Conservation (phyloP, 2,797 vertebrate species). For the Diplodus puntazzo region DNA sequence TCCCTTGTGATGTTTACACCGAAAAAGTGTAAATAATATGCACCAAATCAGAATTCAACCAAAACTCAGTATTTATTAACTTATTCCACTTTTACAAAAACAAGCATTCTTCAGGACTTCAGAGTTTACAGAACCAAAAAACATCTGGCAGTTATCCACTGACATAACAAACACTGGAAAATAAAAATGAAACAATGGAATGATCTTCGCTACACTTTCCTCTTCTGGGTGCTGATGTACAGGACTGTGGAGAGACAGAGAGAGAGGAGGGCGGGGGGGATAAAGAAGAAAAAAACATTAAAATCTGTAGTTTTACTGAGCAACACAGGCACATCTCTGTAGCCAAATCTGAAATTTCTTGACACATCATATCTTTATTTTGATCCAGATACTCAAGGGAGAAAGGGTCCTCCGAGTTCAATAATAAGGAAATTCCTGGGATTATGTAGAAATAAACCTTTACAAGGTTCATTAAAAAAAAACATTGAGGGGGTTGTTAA, state of each 20-base stretch:
- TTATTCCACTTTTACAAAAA: conserved; percentile 61
- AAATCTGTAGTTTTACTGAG: not conserved
- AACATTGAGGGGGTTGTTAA: not conserved
- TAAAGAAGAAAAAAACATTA: not conserved
- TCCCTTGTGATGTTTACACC: not conserved
- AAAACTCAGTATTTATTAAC: conserved; percentile 75
- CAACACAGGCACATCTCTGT: not conserved
- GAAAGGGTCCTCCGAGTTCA: not conserved
- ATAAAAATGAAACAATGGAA: conserved; percentile 41
- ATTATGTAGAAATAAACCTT: not conserved
- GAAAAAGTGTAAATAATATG: conserved; percentile 25
- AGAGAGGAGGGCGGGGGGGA: conserved; percentile 30
- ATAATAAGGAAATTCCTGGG: not conserved
- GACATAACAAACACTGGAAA: conserved; percentile 47
- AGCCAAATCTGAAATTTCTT: not conserved
- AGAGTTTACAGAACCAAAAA: conserved; percentile 62
- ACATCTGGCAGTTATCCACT: conserved; percentile 25
- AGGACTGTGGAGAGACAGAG: conserved; percentile 87
- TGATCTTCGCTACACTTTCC: conserved; percentile 90
- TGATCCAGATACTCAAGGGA: not conserved
- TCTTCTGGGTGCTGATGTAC: conserved; percentile 99
- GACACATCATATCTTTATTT: not conserved
- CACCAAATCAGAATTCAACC: conserved; percentile 43
- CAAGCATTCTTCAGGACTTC: conserved; percentile 55
- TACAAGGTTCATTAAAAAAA: not conserved